Evolutionary conservation across 2,888 invertebrate species (phyloP).

Genomic region (Scotopteryx bipunctaria): DNA sequence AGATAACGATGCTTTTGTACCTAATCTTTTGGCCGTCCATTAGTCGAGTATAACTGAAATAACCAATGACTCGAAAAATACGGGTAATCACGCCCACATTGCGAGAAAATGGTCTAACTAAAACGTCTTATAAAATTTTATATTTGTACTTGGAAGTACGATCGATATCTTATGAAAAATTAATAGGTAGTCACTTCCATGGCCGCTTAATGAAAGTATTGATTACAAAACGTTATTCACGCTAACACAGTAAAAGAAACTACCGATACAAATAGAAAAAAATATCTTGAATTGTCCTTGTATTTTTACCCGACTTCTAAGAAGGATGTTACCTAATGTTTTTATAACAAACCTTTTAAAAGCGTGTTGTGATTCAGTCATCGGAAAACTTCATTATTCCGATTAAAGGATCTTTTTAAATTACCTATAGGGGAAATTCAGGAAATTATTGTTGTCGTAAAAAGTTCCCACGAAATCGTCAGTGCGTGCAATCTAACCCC

Average conservation of each 20-base stretch:
- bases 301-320: too few relatives aligned
- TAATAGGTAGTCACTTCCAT: constrained; percentile 13
- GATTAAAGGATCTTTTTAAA: constrained; percentile 16
- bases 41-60: too few relatives aligned
- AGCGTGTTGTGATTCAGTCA: constrained; percentile 17
- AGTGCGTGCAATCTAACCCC: constrained; percentile 1
- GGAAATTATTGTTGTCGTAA: constrained; percentile 24
- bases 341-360: constrained; percentile 4
- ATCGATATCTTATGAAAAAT: constrained; percentile 23
- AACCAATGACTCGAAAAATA: too few relatives aligned
- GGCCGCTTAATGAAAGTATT: constrained; percentile 14
- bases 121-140: neutral
- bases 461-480: constrained; percentile 13
- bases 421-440: constrained; percentile 12
- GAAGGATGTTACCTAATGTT: too few relatives aligned
- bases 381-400: constrained; percentile 18
- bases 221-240: constrained; percentile 1
- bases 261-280: too few relatives aligned
- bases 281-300: too few relatives aligned
- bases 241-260: too few relatives aligned
- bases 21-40: too few relatives aligned
- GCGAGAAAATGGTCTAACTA: too few relatives aligned
- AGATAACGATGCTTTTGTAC: too few relatives aligned
- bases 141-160: neutral
- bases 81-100: too few relatives aligned